Conservation (phyloP, 1,140 invertebrate genomes). For the Eulimnadia texana region DNA sequence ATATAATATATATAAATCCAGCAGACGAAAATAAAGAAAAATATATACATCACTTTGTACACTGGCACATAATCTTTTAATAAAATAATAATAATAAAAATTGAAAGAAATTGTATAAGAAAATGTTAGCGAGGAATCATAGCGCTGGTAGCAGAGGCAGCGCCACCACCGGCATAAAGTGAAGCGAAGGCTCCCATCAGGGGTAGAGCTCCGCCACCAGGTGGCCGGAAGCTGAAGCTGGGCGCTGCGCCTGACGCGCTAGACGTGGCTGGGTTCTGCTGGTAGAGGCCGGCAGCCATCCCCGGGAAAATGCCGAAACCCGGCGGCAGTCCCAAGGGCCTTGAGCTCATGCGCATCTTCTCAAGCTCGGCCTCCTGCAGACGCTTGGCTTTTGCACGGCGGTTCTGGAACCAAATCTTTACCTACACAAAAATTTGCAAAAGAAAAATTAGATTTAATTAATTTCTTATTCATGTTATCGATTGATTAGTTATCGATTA, state of each 20-base stretch:
- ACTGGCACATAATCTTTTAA: not conserved
- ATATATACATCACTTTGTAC: not conserved
- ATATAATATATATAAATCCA: too few relatives aligned
- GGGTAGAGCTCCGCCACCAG: not conserved
- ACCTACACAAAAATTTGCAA: conserved; percentile 28
- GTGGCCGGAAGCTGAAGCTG: not conserved
- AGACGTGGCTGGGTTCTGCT: not conserved
- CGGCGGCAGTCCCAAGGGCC: conserved; percentile 26
- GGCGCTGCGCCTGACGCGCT: not conserved
- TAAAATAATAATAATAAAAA: not conserved
- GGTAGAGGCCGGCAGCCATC: conserved; percentile 9
- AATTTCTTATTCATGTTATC: not conserved
- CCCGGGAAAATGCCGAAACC: conserved; percentile 21
- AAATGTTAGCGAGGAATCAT: not conserved
- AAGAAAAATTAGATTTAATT: conserved; percentile 15
- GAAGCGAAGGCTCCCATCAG: conserved; percentile 12
- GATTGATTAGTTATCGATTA: not conserved
- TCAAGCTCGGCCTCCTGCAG: conserved; percentile 42
- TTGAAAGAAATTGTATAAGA: not conserved
- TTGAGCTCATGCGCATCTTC: conserved; percentile 31
- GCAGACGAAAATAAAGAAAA: not conserved
- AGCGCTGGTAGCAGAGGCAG: not conserved
- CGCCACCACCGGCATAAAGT: not conserved
- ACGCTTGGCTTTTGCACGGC: conserved; percentile 41
- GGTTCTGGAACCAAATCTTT: conserved; percentile 47